Percentiles rank a stretch among this genome's conserved stretches.
phyloP scores from a whole-genome alignment of 2,113 vertebrate species.

The Ciconia stormi region DNA sequence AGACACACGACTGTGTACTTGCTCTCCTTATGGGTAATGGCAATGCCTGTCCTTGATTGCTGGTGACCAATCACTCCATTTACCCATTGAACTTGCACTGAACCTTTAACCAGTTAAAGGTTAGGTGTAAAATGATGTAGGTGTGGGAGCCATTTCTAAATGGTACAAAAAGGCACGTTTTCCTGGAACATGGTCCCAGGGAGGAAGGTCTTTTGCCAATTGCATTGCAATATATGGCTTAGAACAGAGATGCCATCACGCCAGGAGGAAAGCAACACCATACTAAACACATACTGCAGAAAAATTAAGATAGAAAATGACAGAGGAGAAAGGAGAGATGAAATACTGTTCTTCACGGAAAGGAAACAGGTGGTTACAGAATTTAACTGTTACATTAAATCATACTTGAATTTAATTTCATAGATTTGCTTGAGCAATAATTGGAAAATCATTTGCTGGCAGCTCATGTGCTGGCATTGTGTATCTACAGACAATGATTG shows the following conservation, averaged over 20 bases:
- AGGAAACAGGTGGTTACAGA: neutral
- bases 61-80: neutral
- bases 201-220: neutral
- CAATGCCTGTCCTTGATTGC: neutral
- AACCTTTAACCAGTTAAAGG: neutral
- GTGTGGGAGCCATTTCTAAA: neutral
- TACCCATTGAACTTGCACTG: neutral
- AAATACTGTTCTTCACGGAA: neutral
- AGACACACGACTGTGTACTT: neutral
- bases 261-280: neutral
- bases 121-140: neutral
- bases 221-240: neutral
- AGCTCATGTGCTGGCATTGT: conserved; percentile 17
- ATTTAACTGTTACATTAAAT: conserved; percentile 22
- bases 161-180: neutral
- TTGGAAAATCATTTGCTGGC: conserved; percentile 53
- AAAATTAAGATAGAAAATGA: neutral
- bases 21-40: neutral
- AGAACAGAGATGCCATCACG: neutral
- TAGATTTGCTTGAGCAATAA: conserved; percentile 27
- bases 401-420: conserved; percentile 34
- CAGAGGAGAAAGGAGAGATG: neutral
- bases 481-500: conserved; percentile 21
- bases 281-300: neutral
- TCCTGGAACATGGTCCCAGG: neutral